phyloP scores from a whole-genome alignment of 1,140 invertebrate genomes.

The Listronotus oregonensis region DNA sequence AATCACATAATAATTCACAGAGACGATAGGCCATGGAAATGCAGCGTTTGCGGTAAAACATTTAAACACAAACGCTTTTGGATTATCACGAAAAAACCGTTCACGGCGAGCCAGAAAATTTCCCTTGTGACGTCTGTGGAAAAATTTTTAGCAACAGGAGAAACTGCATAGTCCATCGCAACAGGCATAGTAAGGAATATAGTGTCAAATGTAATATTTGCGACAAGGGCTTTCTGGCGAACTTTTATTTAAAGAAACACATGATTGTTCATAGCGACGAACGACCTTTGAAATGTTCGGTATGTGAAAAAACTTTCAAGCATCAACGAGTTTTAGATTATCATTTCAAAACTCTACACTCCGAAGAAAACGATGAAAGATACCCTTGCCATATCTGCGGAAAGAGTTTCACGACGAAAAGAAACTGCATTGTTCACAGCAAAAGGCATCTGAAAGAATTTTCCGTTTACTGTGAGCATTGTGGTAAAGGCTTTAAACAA shows the following conservation, averaged over 20 bases:
- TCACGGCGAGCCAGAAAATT: constrained; percentile 25
- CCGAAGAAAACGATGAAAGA: constrained; percentile 4
- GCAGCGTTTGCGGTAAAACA: constrained; percentile 57
- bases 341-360: constrained; percentile 29
- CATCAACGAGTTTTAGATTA: constrained; percentile 31
- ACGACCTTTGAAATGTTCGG: constrained; percentile 57
- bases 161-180: constrained; percentile 39
- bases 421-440: constrained; percentile 68
- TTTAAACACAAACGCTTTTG: constrained; percentile 58
- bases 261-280: constrained; percentile 60
- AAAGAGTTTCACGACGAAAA: constrained; percentile 70
- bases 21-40: constrained; percentile 57
- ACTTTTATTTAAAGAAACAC: constrained; percentile 30
- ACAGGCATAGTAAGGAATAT: constrained; percentile 30
- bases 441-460: constrained; percentile 63
- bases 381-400: constrained; percentile 49
- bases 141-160: constrained; percentile 36
- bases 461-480: constrained; percentile 41
- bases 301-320: constrained; percentile 67
- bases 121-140: constrained; percentile 32
- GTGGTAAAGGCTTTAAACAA: constrained; percentile 42
- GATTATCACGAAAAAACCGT: constrained; percentile 36
- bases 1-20: constrained; percentile 55
- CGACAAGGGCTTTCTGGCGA: constrained; percentile 31
- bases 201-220: constrained; percentile 41